Percentiles rank a stretch among this genome's conserved stretches.
Conservation (phyloP, 2,888 invertebrate species). For the Meteorus cinctellus region DNA sequence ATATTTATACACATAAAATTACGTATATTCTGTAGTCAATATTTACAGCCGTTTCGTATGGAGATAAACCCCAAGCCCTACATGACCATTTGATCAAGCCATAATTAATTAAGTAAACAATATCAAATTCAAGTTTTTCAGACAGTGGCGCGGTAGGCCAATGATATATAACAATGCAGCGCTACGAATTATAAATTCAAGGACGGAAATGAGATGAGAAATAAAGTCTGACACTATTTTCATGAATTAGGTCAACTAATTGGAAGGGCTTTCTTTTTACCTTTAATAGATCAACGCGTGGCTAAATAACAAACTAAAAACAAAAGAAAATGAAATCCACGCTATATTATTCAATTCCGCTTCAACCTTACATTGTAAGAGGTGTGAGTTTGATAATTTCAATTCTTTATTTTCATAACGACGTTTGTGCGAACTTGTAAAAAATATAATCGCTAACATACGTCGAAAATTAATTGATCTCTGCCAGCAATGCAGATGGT, state of each 20-base stretch:
- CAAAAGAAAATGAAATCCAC: neutral
- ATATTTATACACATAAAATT: conserved; percentile 53
- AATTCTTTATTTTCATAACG: neutral
- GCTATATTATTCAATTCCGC: neutral
- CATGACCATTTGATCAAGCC: conserved; percentile 58
- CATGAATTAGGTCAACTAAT: neutral
- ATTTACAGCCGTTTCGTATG: conserved; percentile 54
- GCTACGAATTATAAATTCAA: conserved; percentile 18
- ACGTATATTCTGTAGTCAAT: conserved; percentile 46
- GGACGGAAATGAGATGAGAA: conserved; percentile 31
- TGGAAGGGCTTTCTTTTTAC: neutral
- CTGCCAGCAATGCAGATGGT: conserved; percentile 9
- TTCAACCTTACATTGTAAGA: neutral
- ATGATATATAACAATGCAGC: conserved; percentile 57
- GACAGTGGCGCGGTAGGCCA: conserved; percentile 67
- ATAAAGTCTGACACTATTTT: neutral
- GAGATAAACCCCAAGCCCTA: conserved; percentile 43
- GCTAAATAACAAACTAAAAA: neutral
- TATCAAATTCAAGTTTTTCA: conserved; percentile 56
- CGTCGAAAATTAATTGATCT: conserved; percentile 9
- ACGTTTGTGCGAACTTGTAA: conserved; percentile 37
- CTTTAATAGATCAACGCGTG: neutral
- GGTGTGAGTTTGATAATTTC: neutral
- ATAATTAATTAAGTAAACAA: conserved; percentile 59
- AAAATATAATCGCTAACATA: conserved; percentile 37